Base-by-base conservation (phyloP, 2,888 invertebrate genomes). In the Platycnemis pennipes region DNA sequence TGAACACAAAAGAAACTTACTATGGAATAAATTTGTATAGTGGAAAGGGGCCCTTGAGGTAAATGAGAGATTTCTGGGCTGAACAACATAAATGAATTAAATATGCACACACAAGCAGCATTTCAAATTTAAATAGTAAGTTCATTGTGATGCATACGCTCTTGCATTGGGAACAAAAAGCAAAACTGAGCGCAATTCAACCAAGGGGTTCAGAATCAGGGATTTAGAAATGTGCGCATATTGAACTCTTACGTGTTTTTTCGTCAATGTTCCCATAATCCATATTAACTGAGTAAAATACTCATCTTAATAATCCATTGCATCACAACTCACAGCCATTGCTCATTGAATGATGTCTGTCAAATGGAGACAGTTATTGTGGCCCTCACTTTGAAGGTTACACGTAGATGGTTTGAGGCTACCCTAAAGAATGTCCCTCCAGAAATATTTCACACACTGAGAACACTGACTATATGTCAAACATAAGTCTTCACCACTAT, bases 261-360 rank as follows among this genome's bases (percentile, higher is more conserved):
- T 91, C 26, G 77, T 77, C 77, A 44, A 63, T 91, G 63, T 63
- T 91, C 91, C 44, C 44, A 44, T 42, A 63, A n/a, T 44, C 44
- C 26, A 91, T 56, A 42, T 56, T 63, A 69, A 44, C n/a, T 63
- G 87, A 77, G 77, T 77, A 77, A 77, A 77, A 37, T 37, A 77
- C 77, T 77, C 77, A 37, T 63, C 42, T 42, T 37, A 46, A 88
- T 46, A 88, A 19, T 63, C n/a, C 42, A 56, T 37, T 91, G 63
- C 91, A 91, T 91, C 56, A 91, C 69, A 44, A 91, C 91, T 91
- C 91, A 91, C 91, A 91, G 91, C 91, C 91, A 91, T 91, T 91
- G 91, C 91, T 53, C 63, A 91, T n/a, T 63, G 63, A 91, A 91
- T 56, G 91, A 44, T 63, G 63, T 63, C 63, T 49, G 63, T 44